Conservation (phyloP, 2,113 vertebrate genomes). For the Colossoma macropomum region DNA sequence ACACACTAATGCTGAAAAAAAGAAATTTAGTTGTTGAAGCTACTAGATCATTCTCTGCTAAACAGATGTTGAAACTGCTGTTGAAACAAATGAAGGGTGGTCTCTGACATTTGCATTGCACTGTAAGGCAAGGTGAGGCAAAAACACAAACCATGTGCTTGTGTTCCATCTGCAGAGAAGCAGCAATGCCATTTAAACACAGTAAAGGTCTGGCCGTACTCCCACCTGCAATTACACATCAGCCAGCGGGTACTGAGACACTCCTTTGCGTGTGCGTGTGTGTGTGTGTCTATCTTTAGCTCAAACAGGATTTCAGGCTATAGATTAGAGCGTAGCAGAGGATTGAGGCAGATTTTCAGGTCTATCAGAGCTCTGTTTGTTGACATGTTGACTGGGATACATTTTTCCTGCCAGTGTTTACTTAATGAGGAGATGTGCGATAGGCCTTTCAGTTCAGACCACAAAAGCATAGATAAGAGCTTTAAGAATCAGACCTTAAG, state of each 20-base stretch:
- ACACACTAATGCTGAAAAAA: no score
- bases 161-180: neutral
- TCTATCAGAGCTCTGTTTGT: neutral
- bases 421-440: slow-evolving; percentile 9
- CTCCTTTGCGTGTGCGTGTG: slow-evolving; percentile 13
- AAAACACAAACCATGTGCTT: neutral
- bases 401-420: slow-evolving; percentile 3
- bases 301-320: slow-evolving; percentile 32
- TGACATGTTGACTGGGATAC: slow-evolving; percentile 19
- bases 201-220: neutral
- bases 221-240: slow-evolving; percentile 23
- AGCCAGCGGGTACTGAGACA: slow-evolving; percentile 14
- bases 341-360: slow-evolving; percentile 18
- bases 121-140: no score
- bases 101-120: no score
- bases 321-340: slow-evolving; percentile 2
- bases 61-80: no score
- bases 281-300: neutral
- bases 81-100: no score
- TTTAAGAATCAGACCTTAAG: neutral
- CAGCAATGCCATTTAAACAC: neutral
- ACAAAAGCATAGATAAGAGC: neutral
- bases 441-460: neutral
- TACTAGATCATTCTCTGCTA: no score
- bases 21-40: no score